Base-by-base conservation (phyloP, 64 coral and sea anemone species). In the Acropora tenuis region DNA sequence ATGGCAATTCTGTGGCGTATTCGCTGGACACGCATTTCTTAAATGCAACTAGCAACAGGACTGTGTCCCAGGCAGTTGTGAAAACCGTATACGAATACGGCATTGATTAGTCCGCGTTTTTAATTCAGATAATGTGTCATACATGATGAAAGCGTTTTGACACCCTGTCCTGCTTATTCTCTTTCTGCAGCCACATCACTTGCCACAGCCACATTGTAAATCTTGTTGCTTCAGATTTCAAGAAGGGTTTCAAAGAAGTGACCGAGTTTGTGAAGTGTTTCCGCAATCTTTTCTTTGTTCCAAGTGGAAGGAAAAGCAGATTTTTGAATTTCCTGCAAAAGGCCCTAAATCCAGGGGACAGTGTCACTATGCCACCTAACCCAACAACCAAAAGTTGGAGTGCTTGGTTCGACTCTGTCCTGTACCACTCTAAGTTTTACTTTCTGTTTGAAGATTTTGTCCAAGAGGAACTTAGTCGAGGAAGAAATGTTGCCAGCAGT, bases 1-100 rank as follows among this genome's bases (percentile, higher is more conserved):
- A 49, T 3, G 80, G 88, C 1, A 94, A 90, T 17, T 67, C 73
- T 6, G 79, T 94, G n/a, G 87, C 92, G 3, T 94, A 65, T 15
- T 8, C 90, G 6, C 30, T 88, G 0, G 83, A 88, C 9, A 50
- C 46, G 6, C 84, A 88, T 12, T 84, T 88, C 45, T 55, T 92
- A 1, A 50, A 10, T 7, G 69, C 46, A 57, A 88, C 91, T 18
- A 93, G 88, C 63, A 93, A 93, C 16, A 74, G 41, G 59, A 93
- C 91, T 73, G 84, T 93, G 8, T 66, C 76, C 0, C 59, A 86
- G 49, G 72, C 50, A 9, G 57, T 92, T 5, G 76, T 81, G 30
- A 80, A 66, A 90, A 90, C 77, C 40, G 76, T 71, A 7, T 42
- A 80, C 77, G 87, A 89, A 58, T 90, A 90, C 41, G 48, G 19